Base-by-base conservation (phyloP, 1,140 invertebrate species). In the Chlorops oryzae region DNA sequence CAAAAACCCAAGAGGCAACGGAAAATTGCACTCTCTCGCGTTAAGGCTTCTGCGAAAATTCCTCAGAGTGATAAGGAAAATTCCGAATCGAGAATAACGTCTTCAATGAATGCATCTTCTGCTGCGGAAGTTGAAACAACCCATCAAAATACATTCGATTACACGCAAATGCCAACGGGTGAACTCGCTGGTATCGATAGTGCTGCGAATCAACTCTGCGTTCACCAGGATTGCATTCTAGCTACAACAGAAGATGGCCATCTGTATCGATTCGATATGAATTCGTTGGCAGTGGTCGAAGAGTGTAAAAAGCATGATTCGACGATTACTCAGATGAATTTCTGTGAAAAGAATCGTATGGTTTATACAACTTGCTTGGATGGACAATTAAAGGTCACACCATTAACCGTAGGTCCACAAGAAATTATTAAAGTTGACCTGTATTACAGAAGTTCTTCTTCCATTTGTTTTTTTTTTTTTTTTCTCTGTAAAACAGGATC, bases 161-260 rank as follows among this genome's bases (percentile, higher is more conserved):
- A 49, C n/a, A 51, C 21, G 0, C 52, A 40, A 12, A 43, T 69
- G 22, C 54, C 52, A 2, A 47, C 34, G 15, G 64, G 69, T 3
- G 46, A 32, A n/a, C 48, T 72, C 21, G 46, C 39, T 34, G 51
- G 47, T 10, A 54, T 62, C 6, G 40, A 25, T 4, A 59, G 59
- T 40, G 53, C 65, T 18, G 65, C 71, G n/a, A 62, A 63, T 3
- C 61, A 71, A 38, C 58, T 71, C 35, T 44, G 54, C 18, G 47
- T 68, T 20, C 56, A 58, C 34, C 58, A 57, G 34, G 38, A 57
- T 32, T 49, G 47, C 13, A 59, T 70, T 5, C 47, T 80, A 27
- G 77, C 77, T 10, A 75, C 78, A 0, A 74, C 77, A 21, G 62
- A 79, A 10, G 75, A 78, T 54, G 78, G 79, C 15, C 78, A 79